Conservation (phyloP, 2,113 vertebrate genomes). For the Tautogolabrus adspersus region DNA sequence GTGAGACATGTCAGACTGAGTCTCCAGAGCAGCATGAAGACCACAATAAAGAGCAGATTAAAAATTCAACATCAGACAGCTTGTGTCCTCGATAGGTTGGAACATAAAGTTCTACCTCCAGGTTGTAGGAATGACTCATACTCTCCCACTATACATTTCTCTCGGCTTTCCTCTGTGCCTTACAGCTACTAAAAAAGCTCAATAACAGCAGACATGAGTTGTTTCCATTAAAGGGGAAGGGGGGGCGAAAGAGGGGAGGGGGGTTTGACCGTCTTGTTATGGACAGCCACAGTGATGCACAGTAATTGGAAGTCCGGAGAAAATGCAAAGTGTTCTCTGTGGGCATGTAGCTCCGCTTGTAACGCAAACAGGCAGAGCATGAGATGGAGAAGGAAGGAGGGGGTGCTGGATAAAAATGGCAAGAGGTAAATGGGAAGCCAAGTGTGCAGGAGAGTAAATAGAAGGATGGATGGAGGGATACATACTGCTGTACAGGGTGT, state of each 20-base stretch:
- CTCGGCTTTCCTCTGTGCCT: constrained; percentile 37
- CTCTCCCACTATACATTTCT: constrained; percentile 18
- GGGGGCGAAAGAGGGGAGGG: not conserved
- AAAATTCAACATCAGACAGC: constrained; percentile 65
- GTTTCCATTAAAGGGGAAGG: constrained; percentile 1
- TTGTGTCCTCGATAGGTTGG: constrained; percentile 56
- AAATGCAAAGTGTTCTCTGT: constrained; percentile 52
- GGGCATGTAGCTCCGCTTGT: constrained; percentile 14
- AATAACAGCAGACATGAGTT: constrained; percentile 26
- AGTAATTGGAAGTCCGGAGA: constrained; percentile 51
- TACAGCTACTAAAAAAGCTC: constrained; percentile 4
- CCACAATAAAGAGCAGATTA: constrained; percentile 55
- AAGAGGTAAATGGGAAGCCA: constrained; percentile 39
- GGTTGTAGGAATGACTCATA: constrained; percentile 50
- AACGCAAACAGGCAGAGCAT: constrained; percentile 44
- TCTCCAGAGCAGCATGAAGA: constrained; percentile 27
- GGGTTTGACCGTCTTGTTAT: constrained; percentile 30
- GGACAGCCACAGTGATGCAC: constrained; percentile 58
- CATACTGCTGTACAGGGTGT: constrained; percentile 99
- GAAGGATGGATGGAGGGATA: constrained; percentile 62
- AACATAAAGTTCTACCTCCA: constrained; percentile 70
- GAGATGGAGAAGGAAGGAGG: constrained; percentile 24
- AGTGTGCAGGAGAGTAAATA: constrained; percentile 27
- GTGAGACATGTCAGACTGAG: constrained; percentile 6
- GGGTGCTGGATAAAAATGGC: constrained; percentile 30